Conservation (phyloP, 2,113 vertebrate species). For the Daphoenositta chrysoptera region DNA sequence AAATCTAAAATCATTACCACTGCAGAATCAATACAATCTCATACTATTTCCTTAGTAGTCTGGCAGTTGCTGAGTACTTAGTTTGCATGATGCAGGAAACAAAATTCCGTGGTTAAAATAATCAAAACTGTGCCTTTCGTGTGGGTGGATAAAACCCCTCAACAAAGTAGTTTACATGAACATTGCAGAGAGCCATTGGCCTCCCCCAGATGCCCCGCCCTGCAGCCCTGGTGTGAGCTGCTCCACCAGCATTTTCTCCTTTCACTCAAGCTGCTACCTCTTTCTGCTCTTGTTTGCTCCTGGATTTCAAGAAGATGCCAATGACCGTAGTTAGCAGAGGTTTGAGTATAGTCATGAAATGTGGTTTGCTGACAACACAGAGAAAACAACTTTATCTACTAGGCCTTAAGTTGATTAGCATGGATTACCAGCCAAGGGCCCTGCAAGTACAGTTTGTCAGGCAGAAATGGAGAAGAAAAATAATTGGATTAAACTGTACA, state of each 20-base stretch:
- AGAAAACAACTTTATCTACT: neutral
- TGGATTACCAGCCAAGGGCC: conserved; percentile 57
- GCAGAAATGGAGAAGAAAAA: conserved; percentile 16
- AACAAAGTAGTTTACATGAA: neutral
- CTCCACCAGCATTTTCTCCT: neutral
- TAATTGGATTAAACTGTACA: conserved; percentile 38
- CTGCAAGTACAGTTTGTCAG: conserved; percentile 22
- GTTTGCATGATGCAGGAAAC: neutral
- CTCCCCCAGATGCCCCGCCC: neutral
- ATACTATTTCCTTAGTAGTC: neutral
- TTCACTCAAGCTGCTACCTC: neutral
- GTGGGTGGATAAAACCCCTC: neutral
- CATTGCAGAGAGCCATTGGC: neutral
- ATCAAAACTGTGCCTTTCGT: neutral
- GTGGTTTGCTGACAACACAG: conserved; percentile 46
- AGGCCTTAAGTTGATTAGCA: conserved; percentile 47
- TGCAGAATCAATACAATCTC: neutral
- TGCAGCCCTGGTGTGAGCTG: neutral
- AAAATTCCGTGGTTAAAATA: neutral
- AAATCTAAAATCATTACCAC: neutral
- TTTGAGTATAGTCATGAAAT: neutral
- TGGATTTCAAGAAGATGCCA: neutral
- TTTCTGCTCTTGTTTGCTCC: neutral
- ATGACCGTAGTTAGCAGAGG: neutral
- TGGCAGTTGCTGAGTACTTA: neutral